A percentile compares a stretch with the other conserved stretches of the same genome.
Evolutionary conservation across 2,888 invertebrate genomes (phyloP).

Genomic region (Pristionchus maxplancki): DNA sequence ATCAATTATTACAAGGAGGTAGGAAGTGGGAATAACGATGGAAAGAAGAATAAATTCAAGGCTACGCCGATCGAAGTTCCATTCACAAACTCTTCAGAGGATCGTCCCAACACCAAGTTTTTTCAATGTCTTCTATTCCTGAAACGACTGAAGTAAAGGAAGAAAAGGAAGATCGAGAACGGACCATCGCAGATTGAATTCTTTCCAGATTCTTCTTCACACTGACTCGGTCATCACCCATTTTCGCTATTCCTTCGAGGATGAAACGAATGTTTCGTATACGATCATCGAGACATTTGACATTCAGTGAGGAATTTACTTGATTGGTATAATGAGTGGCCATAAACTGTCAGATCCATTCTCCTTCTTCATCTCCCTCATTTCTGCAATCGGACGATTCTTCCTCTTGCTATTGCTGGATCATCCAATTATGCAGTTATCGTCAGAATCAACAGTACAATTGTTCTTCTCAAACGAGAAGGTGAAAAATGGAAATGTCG

Average conservation of each 20-base stretch:
- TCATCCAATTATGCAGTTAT: not conserved
- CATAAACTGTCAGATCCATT: not conserved
- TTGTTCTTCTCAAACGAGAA: not conserved
- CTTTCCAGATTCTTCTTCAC: not conserved
- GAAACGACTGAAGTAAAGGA: not conserved
- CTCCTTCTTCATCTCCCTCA: not conserved
- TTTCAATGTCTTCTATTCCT: not conserved
- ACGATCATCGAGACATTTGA: not conserved
- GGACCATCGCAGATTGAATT: not conserved
- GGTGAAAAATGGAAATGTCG: not conserved
- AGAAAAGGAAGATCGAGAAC: not conserved
- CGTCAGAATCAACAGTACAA: not conserved
- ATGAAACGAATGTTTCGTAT: not conserved
- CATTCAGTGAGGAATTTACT: not conserved
- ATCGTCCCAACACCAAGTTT: not conserved
- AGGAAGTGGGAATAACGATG: not conserved
- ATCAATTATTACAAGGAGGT: not conserved
- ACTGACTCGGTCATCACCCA: not conserved
- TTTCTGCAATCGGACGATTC: not conserved
- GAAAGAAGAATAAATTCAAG: not conserved
- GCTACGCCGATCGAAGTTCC: not conserved
- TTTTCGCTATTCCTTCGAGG: not conserved
- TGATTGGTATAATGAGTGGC: not conserved
- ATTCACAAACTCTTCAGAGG: not conserved
- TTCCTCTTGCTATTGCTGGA: not conserved